Evolutionary conservation across 2,797 vertebrate genomes (phyloP).

Genomic region (Lemur catta): DNA sequence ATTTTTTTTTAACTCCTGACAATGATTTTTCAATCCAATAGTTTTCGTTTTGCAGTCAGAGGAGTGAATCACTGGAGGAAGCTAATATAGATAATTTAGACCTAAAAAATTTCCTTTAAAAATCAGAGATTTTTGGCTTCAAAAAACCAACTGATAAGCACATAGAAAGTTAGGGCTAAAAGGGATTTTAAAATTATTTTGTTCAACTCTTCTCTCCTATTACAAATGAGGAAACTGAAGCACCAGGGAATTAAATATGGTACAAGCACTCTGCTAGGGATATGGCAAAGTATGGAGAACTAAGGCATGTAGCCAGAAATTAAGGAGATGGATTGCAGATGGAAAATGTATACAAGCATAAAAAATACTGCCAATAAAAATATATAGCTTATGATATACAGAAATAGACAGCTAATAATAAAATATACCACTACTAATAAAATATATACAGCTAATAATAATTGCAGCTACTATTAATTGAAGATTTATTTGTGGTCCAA

Average conservation of each 20-base stretch:
- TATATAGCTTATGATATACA: neutral
- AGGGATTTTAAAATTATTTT: neutral
- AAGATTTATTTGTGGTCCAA: neutral
- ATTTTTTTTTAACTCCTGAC: slow-evolving; percentile 21
- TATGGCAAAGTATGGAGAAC: neutral
- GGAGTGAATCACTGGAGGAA: neutral
- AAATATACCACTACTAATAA: neutral
- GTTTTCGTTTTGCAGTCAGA: neutral
- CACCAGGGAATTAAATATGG: neutral
- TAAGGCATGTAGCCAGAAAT: neutral
- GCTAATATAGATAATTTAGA: neutral
- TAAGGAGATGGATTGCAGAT: neutral
- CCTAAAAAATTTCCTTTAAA: neutral
- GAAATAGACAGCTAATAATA: neutral
- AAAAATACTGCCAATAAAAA: neutral
- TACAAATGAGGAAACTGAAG: slow-evolving; percentile 8
- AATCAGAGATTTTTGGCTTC: neutral
- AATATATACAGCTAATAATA: neutral
- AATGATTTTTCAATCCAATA: neutral
- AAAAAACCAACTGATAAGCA: neutral
- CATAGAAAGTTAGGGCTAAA: neutral
- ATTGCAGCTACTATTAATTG: neutral
- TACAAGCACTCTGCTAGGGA: neutral
- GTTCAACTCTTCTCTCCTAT: neutral
- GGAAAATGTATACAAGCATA: neutral